Evolutionary conservation across 1,140 invertebrate genomes (phyloP).

Genomic region (Aphelenchoides fujianensis): DNA sequence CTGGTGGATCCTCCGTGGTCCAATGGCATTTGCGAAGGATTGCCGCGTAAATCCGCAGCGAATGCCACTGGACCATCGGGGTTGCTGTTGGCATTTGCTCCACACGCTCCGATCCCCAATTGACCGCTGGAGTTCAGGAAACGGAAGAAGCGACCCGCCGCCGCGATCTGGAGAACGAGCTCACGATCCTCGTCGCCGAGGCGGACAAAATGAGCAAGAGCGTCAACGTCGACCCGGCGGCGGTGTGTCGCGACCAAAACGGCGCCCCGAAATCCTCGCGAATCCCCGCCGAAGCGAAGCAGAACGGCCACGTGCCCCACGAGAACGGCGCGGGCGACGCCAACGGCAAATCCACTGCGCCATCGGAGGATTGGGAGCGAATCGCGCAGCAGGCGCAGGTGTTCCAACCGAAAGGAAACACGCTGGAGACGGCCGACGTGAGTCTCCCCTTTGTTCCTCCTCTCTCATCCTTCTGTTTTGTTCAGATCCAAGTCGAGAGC

Average conservation of each 20-base stretch:
- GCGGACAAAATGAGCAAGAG: conserved; percentile 88
- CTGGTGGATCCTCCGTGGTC: not conserved
- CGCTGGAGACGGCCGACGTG: conserved; percentile 81
- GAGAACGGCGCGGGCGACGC: conserved; percentile 43
- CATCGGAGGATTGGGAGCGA: conserved; percentile 71
- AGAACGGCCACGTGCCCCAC: no score
- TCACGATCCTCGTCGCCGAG: conserved; percentile 96
- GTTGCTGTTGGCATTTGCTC: no score
- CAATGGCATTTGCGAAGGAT: no score
- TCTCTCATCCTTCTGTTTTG: conserved; percentile 27
- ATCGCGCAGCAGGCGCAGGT: conserved; percentile 89
- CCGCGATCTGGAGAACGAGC: conserved; percentile 88
- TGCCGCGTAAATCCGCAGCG: no score
- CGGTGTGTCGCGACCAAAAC: conserved; percentile 88
- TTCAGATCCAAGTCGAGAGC: conserved; percentile 84
- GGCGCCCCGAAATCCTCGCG: conserved; percentile 62
- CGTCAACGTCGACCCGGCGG: conserved; percentile 70
- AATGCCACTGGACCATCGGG: no score
- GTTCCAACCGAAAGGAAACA: conserved; percentile 95
- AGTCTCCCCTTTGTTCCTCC: conserved; percentile 31
- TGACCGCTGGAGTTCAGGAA: conserved; percentile 43
- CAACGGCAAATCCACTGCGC: conserved; percentile 23
- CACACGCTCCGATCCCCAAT: not conserved
- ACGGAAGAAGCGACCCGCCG: conserved; percentile 67
- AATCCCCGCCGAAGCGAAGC: conserved; percentile 20